Base-by-base conservation (phyloP, 2,888 invertebrate species). In the Eudemis profundana region DNA sequence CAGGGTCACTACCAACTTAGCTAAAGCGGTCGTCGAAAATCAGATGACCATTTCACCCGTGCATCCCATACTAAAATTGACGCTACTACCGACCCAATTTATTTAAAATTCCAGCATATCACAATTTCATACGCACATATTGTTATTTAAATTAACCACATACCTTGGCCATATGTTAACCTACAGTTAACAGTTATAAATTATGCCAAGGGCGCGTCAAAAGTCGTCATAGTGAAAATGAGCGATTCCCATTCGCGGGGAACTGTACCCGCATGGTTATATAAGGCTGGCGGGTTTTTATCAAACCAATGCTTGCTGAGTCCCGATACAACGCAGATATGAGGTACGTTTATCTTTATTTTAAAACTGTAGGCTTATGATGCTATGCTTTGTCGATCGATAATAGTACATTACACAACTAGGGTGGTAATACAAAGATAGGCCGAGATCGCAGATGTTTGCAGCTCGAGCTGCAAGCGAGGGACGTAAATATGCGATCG, bases 231-330 rank as follows among this genome's bases (percentile, higher is more conserved):
- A 61, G 21, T 23, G 38, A n/a, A 61, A 54, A 54, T 40, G 62
- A 54, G 50, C 29, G 49, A 49, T 19, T 36, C 44, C 42, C n/a
- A 57, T 50, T 19, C 56, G 44, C 17, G 15, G 21, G 12, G 1
- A 21, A 50, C 23, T 63, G 63, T 63, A 59, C 64, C 64, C 64
- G 64, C 64, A 64, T 50, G 19, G 17, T 10, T 49, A 50, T 61
- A 61, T 42, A 61, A 42, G 50, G 29, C 14, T 38, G 3, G 15
- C 10, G 46, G 38, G 33, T 44, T 14, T 15, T 49, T 54, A 44
- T 61, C 59, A 36, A 23, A 3, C 17, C 50, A 64, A 27, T 50
- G 12, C 42, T 29, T 29, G 29, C 17, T 8, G 42, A n/a, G 56
- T 19, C 17, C 7, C 29, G 56, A 56, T 56, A 54, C 54, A 8